A percentile compares a stretch with the other conserved stretches of the same genome.
phyloP scores from a whole-genome alignment of 2,113 vertebrate species.

The Coregonus clupeaformis region DNA sequence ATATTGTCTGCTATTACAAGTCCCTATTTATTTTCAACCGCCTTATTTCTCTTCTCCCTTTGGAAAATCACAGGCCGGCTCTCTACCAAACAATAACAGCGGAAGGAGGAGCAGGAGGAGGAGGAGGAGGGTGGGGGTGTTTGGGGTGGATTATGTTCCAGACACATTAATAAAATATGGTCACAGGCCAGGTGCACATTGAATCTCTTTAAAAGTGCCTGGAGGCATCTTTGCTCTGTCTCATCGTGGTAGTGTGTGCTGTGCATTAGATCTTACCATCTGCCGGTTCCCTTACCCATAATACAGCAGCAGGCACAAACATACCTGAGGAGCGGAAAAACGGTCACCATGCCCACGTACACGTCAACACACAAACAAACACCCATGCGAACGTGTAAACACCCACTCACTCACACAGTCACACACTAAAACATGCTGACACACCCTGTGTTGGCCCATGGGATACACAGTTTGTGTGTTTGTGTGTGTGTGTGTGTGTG shows the following conservation, averaged over 20 bases:
- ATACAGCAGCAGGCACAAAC: constrained; percentile 28
- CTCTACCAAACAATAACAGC: constrained; percentile 22
- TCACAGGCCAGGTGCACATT: constrained; percentile 49
- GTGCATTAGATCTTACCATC: constrained; percentile 38
- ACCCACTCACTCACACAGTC: constrained; percentile 3
- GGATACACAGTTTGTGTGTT: no score
- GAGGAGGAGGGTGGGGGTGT: constrained; percentile 21
- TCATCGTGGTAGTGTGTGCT: constrained; percentile 19
- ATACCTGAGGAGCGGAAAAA: constrained; percentile 1
- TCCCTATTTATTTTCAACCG: constrained; percentile 4
- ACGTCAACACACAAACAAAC: constrained; percentile 24
- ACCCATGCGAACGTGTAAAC: constrained; percentile 6
- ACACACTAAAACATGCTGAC: constrained; percentile 7
- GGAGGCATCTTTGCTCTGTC: constrained; percentile 44
- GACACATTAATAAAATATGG: constrained; percentile 58
- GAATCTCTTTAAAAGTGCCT: constrained; percentile 54
- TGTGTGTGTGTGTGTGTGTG: no score
- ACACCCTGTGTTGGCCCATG: background rate
- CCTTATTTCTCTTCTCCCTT: constrained; percentile 18
- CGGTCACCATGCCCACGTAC: constrained; percentile 11
- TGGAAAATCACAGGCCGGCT: background rate
- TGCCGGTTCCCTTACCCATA: constrained; percentile 12
- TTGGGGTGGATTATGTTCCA: constrained; percentile 40
- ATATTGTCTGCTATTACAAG: constrained; percentile 18
- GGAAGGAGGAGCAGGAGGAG: constrained; percentile 3